Conservation (phyloP, 64 coral and sea anemone genomes). For the Dendrophyllia cribrosa region DNA sequence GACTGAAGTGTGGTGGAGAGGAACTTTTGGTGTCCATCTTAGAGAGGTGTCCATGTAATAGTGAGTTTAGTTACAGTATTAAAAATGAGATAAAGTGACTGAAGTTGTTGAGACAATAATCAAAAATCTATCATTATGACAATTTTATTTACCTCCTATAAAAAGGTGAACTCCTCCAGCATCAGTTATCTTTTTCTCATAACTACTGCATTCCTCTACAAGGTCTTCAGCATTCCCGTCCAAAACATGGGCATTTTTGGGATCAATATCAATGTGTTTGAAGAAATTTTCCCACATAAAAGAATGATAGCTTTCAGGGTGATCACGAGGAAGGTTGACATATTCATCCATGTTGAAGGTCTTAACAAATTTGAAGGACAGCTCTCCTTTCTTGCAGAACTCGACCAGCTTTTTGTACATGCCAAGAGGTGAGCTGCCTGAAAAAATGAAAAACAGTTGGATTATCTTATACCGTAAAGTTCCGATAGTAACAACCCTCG, state of each 20-base stretch:
- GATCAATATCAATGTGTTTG: slow-evolving; percentile 97
- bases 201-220: slow-evolving; percentile 80
- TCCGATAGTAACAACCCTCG: no score
- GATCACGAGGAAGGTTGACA: slow-evolving; percentile 91
- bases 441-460: background rate
- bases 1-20: no score
- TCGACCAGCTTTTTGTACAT: slow-evolving; percentile 99
- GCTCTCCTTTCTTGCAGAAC: slow-evolving; percentile 84
- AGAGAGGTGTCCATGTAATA: no score
- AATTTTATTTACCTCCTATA: slow-evolving; percentile 76
- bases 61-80: no score
- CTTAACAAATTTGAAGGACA: slow-evolving; percentile 97
- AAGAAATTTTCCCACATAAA: slow-evolving; percentile 99
- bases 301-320: slow-evolving; percentile 97
- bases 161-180: slow-evolving; percentile 95
- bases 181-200: slow-evolving; percentile 87
- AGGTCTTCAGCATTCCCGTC: slow-evolving; percentile 97
- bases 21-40: no score
- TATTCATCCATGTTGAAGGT: slow-evolving; percentile 99
- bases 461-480: no score
- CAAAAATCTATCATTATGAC: no score
- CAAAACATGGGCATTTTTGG: slow-evolving; percentile 90
- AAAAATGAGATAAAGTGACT: no score
- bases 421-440: slow-evolving; percentile 92
- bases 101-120: no score